A percentile compares a stretch with the other conserved stretches of the same genome.
Evolutionary conservation across 2,113 vertebrate species (phyloP).

Genomic region (Hippocampus abdominalis): DNA sequence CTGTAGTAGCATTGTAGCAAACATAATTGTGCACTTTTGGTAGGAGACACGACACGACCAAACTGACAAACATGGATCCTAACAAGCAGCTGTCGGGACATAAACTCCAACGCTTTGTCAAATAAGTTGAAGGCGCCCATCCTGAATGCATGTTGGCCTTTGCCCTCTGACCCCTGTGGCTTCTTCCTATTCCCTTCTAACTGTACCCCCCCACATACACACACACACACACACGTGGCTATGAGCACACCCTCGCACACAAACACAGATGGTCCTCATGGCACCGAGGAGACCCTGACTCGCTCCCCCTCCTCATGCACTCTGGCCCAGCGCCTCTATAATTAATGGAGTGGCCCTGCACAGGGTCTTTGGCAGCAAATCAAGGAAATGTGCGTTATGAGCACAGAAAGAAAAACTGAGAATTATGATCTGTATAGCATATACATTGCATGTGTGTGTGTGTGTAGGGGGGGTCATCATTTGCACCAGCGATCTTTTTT

Average conservation of each 20-base stretch:
- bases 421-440: not conserved
- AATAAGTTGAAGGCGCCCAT: constrained; percentile 21
- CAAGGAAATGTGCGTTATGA: constrained; percentile 57
- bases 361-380: constrained; percentile 51
- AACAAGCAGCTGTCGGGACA: not conserved
- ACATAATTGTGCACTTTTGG: not conserved
- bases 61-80: not conserved
- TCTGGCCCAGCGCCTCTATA: constrained; percentile 57
- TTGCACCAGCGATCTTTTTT: not conserved
- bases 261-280: constrained; percentile 49
- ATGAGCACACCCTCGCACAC: constrained; percentile 20
- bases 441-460: not conserved
- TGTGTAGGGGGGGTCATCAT: not conserved
- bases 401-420: constrained; percentile 53
- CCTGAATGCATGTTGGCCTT: constrained; percentile 42
- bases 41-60: not conserved
- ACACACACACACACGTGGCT: constrained; percentile 38
- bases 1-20: not conserved
- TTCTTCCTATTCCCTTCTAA: constrained; percentile 28
- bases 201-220: constrained; percentile 29
- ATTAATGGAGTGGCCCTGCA: constrained; percentile 53
- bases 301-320: constrained; percentile 44
- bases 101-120: not conserved
- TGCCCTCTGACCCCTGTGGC: constrained; percentile 36
- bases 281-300: constrained; percentile 35